These are phyloP conservation scores for Helicoverpa assulta DNA, from an alignment of 2,888 invertebrate genomes.

Conservation along the genomic window DNA sequence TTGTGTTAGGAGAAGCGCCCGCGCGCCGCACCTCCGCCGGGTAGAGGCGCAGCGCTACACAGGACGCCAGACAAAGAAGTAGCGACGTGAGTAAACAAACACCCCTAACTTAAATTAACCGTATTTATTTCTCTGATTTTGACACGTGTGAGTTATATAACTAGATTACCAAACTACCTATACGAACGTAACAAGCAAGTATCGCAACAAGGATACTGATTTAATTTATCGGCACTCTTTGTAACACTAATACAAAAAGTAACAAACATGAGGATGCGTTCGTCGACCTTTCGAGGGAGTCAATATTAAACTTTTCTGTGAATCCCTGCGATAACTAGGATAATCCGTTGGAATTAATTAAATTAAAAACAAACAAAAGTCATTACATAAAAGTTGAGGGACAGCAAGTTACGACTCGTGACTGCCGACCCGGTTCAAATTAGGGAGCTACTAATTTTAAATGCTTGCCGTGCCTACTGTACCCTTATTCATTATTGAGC, in stretches of 20 bases:
- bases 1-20: slow-evolving; percentile 80
- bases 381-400: slow-evolving; percentile 79
- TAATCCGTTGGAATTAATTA: slow-evolving; percentile 86
- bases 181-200: slow-evolving; percentile 67
- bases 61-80: slow-evolving; percentile 82
- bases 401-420: slow-evolving; percentile 72
- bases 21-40: slow-evolving; percentile 54
- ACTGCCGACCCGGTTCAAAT: slow-evolving; percentile 69
- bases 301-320: slow-evolving; percentile 77
- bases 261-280: slow-evolving; percentile 67
- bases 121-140: slow-evolving; percentile 81
- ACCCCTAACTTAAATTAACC: slow-evolving; percentile 80
- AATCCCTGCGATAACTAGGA: slow-evolving; percentile 82
- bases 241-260: slow-evolving; percentile 68
- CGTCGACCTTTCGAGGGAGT: slow-evolving; percentile 72
- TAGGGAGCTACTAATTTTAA: slow-evolving; percentile 63
- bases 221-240: slow-evolving; percentile 69
- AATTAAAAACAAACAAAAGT: slow-evolving; percentile 87
- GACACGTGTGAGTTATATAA: slow-evolving; percentile 78
- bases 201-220: slow-evolving; percentile 65
- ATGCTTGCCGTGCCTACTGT: slow-evolving; percentile 30
- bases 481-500: slow-evolving; percentile 56
- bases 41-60: slow-evolving; percentile 65
- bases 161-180: slow-evolving; percentile 71
- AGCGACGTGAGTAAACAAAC: slow-evolving; percentile 83